Base-by-base conservation (phyloP, 2,113 vertebrate species). In the Terrapene triunguis region DNA sequence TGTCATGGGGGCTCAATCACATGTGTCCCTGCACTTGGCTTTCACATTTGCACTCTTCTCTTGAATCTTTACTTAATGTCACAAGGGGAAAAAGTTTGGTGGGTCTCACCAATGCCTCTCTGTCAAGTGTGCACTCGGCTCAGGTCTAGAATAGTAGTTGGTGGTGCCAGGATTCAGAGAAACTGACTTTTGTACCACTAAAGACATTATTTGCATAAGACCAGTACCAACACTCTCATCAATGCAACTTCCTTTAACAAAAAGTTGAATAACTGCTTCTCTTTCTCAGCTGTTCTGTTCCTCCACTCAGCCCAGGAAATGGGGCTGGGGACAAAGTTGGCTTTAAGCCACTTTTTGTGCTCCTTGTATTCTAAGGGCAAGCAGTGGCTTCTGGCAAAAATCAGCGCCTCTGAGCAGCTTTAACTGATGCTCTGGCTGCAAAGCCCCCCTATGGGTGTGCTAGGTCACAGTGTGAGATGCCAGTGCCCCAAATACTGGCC, bases 161-260 rank as follows among this genome's bases (percentile, higher is more conserved):
- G 35, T 3, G 80, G 76, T 3, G 27, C 80, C 22, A 80, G 38
- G n/a, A 83, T 38, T 8, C 53, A 11, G n/a, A 1, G 0, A 55
- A 21, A 50, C 27, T 79, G 78, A 22, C 50, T 51, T 44, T 7
- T 10, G 69, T 38, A 6, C 22, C 1, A 47, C 57, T 10, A 17
- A 1, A 8, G 38, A 7, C 59, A 32, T 62, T 7, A 38, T 14
- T 4, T 10, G 29, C 54, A 0, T 11, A 1, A 32, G 65, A 1
- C 25, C 87, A 4, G 0, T 0, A 50, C 47, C 44, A 8, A 32
- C 22, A 10, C 27, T 5, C 48, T 51, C 50, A 47, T 44, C 74
- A 27, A 24, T 51, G 44, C 54, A 35, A 25, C 69, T 12, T 51
- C 22, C 94, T 5, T 72, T 0, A 5, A 25, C 62, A 11, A 2